Evolutionary conservation across 2,888 invertebrate species (phyloP).

Genomic region (Ligdia adustata): DNA sequence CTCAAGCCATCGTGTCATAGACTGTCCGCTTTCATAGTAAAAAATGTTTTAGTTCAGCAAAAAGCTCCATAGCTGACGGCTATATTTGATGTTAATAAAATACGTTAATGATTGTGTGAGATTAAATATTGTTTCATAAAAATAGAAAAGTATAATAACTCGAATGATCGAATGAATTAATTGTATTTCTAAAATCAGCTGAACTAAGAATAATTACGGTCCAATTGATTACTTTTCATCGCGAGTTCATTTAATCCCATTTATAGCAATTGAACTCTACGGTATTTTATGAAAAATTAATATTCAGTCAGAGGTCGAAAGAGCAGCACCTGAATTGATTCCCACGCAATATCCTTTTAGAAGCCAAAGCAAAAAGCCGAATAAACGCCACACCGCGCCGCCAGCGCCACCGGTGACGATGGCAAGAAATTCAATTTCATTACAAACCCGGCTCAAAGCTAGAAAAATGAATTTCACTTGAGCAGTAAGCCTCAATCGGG

Average conservation of each 20-base stretch:
- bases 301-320: conserved; percentile 60
- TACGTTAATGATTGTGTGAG: no score
- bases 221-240: conserved; percentile 29
- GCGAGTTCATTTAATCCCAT: conserved; percentile 33
- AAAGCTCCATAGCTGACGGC: no score
- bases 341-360: conserved; percentile 78
- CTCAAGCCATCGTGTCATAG: background rate
- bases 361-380: conserved; percentile 74
- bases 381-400: conserved; percentile 56
- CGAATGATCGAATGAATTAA: no score
- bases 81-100: no score
- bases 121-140: no score
- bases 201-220: no score
- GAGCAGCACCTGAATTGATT: conserved; percentile 75
- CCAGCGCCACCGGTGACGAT: conserved; percentile 12
- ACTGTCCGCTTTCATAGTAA: background rate
- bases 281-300: conserved; percentile 60
- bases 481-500: conserved; percentile 36
- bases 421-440: conserved; percentile 74
- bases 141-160: no score
- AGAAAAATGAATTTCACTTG: conserved; percentile 50
- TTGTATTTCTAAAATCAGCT: no score
- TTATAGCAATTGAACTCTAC: conserved; percentile 40
- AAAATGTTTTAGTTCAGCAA: conserved; percentile 1
- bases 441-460: conserved; percentile 53